Percentiles rank a stretch among this genome's conserved stretches.
These are phyloP conservation scores for Conomelus anceps DNA, from an alignment of 2,888 invertebrate species.

Conservation along the genomic window DNA sequence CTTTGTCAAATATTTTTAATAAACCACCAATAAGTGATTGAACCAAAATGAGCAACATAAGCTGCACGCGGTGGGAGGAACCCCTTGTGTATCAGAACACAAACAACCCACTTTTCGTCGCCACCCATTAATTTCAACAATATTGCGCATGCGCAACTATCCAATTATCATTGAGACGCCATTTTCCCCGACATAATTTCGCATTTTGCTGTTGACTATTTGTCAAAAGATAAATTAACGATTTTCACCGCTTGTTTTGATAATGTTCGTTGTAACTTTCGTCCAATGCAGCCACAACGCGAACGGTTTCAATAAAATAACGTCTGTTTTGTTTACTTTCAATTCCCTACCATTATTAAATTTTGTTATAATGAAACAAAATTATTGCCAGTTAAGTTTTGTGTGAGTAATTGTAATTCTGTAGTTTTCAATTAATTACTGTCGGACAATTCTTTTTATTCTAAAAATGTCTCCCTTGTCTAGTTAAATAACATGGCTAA, in stretches of 20 bases:
- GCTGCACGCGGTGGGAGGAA: too few species aligned
- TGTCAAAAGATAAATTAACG: neutral
- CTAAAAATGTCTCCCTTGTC: neutral
- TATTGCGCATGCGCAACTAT: neutral
- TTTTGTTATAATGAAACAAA: neutral
- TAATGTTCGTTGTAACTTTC: neutral
- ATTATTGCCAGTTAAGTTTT: neutral
- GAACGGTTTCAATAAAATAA: neutral
- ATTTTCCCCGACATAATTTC: neutral
- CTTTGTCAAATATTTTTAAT: too few species aligned
- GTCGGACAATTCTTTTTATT: neutral
- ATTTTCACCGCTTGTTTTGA: neutral
- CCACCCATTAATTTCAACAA: neutral
- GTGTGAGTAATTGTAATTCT: neutral
- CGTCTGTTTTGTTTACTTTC: neutral
- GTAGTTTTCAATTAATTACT: neutral
- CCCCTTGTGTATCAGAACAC: too few species aligned
- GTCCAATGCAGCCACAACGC: neutral
- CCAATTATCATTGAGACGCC: neutral
- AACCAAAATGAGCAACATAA: too few species aligned
- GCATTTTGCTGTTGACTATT: neutral
- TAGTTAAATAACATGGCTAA: neutral
- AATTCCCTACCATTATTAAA: neutral
- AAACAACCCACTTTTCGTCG: too few species aligned
- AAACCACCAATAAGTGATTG: too few species aligned